Evolutionary conservation across 2,888 invertebrate species (phyloP).

Genomic region (Campopleginae sp.): DNA sequence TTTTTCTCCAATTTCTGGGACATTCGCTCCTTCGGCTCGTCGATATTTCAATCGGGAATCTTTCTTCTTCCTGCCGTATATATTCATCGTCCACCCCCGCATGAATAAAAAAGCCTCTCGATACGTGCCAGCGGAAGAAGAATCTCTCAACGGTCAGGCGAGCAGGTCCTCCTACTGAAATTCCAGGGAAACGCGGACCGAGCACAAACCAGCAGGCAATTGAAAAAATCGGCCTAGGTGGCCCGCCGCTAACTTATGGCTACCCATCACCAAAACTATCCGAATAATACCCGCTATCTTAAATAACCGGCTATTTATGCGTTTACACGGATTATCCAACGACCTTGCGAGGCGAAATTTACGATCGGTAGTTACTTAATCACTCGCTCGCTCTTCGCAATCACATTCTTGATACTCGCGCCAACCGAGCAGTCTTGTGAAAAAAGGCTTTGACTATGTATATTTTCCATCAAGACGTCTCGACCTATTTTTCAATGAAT

Average conservation of each 20-base stretch:
- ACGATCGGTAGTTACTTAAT: slow-evolving; percentile 80
- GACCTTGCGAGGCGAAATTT: slow-evolving; percentile 71
- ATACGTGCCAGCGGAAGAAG: slow-evolving; percentile 19
- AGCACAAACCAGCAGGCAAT: too few species aligned
- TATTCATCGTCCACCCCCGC: slow-evolving; percentile 8
- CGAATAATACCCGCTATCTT: slow-evolving; percentile 79
- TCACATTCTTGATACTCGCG: slow-evolving; percentile 11
- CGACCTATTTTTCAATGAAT: background rate
- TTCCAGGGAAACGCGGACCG: slow-evolving; percentile 32
- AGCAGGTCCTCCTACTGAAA: slow-evolving; percentile 6
- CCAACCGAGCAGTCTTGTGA: background rate
- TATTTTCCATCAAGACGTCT: background rate
- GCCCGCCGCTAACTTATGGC: slow-evolving; percentile 77
- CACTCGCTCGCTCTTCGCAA: slow-evolving; percentile 66
- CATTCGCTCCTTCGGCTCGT: background rate
- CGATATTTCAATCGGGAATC: slow-evolving; percentile 32
- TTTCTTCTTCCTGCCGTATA: background rate
- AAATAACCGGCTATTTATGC: slow-evolving; percentile 80
- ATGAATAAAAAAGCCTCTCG: slow-evolving; percentile 3
- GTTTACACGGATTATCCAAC: slow-evolving; percentile 79
- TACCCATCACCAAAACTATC: slow-evolving; percentile 78
- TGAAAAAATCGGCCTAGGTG: slow-evolving; percentile 74
- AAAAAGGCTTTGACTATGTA: background rate
- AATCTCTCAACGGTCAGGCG: slow-evolving; percentile 9
- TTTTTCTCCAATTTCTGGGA: background rate